Evolutionary conservation across 2,888 invertebrate species (phyloP).

Genomic region (Portevinia maculata): DNA sequence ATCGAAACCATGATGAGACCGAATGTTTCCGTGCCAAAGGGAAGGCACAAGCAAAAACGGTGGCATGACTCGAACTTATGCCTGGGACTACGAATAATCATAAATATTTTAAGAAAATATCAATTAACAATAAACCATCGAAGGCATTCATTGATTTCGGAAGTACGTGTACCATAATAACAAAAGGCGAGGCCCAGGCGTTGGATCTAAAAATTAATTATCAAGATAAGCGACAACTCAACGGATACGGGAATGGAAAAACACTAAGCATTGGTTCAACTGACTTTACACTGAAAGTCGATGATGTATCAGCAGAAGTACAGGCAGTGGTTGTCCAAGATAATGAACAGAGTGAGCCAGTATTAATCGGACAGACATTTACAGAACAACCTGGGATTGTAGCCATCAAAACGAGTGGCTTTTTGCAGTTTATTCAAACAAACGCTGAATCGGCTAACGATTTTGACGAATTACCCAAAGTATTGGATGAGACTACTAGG

Average conservation of each 20-base stretch:
- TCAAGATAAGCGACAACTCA: not conserved
- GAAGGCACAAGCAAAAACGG: not conserved
- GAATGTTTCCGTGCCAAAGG: not conserved
- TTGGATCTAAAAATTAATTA: not conserved
- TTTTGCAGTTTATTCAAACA: not conserved
- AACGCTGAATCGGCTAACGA: not conserved
- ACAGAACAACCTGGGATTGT: not conserved
- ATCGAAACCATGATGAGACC: not conserved
- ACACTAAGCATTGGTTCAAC: not conserved
- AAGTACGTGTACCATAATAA: not conserved
- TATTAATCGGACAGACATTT: conserved; percentile 3
- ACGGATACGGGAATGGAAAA: not conserved
- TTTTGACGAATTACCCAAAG: not conserved
- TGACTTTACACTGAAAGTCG: not conserved
- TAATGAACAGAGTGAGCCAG: conserved; percentile 3
- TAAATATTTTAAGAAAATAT: conserved; percentile 1
- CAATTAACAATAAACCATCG: conserved; percentile 3
- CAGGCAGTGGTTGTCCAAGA: conserved; percentile 4
- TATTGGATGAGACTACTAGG: not conserved
- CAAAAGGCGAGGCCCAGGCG: not conserved
- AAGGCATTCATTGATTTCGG: conserved; percentile 1
- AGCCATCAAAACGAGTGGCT: not conserved
- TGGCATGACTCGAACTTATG: not conserved
- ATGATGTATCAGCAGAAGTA: not conserved
- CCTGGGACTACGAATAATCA: not conserved